Conservation (phyloP, 2,113 vertebrate species). For the Balaeniceps rex region DNA sequence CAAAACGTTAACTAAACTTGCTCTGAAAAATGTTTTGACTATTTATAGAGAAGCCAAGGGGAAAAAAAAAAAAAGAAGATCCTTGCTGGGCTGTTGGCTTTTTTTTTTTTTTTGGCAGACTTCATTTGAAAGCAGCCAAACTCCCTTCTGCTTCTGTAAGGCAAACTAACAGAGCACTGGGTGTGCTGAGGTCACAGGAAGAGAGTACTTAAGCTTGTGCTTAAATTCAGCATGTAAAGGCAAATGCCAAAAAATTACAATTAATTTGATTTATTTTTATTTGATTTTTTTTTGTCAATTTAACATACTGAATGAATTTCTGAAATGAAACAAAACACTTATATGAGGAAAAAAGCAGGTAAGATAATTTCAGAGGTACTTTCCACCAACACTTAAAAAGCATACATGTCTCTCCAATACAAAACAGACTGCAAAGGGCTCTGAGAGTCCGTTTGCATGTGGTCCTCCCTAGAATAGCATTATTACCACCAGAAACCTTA, state of each 20-base stretch:
- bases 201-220: background rate
- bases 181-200: conserved; percentile 8
- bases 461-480: rapidly evolving
- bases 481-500: background rate
- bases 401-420: background rate
- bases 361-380: conserved; percentile 29
- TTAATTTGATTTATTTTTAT: conserved; percentile 50
- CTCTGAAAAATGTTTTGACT: conserved; percentile 41
- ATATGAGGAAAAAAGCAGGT: conserved; percentile 21
- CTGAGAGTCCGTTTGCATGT: rapidly evolving
- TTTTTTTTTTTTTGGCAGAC: conserved; percentile 37
- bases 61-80: background rate
- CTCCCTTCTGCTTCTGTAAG: conserved; percentile 6
- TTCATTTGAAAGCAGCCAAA: conserved; percentile 18
- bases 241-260: conserved; percentile 38
- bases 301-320: conserved; percentile 34
- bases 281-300: background rate
- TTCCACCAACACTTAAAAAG: conserved; percentile 28
- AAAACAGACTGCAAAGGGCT: background rate
- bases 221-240: background rate
- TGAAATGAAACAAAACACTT: conserved; percentile 56
- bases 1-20: conserved; percentile 47
- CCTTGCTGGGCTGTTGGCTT: background rate
- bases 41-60: conserved; percentile 36
- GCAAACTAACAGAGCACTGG: background rate